These are phyloP conservation scores for Alviniconcha marisindica DNA, from an alignment of 1,140 invertebrate genomes.

Conservation along the genomic window DNA sequence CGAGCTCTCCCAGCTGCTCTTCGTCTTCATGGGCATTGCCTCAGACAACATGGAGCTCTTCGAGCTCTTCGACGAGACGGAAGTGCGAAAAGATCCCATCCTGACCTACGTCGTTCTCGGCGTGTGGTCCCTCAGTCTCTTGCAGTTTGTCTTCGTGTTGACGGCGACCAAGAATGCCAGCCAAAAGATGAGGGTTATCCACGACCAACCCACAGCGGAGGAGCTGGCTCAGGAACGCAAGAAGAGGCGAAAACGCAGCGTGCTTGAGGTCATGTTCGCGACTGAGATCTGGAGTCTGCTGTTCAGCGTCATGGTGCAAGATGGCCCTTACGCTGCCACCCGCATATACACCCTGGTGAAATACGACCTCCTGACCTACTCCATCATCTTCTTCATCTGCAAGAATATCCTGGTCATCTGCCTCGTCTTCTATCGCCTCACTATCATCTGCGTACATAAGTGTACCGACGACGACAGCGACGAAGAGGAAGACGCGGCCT, in stretches of 20 bases:
- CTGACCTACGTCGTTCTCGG: constrained; percentile 58
- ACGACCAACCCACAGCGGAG: not conserved
- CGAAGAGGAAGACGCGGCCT: not conserved
- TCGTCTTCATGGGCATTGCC: constrained; percentile 86
- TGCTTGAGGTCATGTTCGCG: constrained; percentile 45
- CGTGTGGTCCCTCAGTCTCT: constrained; percentile 85
- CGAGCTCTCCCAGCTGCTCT: constrained; percentile 90
- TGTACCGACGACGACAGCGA: not conserved
- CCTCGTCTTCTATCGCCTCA: constrained; percentile 72
- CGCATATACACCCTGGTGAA: constrained; percentile 29
- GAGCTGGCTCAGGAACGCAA: not conserved
- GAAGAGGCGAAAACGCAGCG: constrained; percentile 31
- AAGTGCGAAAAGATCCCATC: constrained; percentile 51
- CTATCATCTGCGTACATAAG: constrained; percentile 41
- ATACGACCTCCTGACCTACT: constrained; percentile 88
- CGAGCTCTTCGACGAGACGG: constrained; percentile 84
- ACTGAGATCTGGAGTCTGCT: constrained; percentile 87
- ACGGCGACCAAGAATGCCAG: constrained; percentile 51
- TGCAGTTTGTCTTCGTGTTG: constrained; percentile 74
- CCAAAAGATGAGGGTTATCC: not conserved
- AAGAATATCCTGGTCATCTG: constrained; percentile 90
- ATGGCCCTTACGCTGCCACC: constrained; percentile 33
- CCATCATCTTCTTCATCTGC: constrained; percentile 93
- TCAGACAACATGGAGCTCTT: constrained; percentile 97
- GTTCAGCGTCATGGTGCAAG: constrained; percentile 75